Evolutionary conservation across 2,888 invertebrate genomes (phyloP).

Genomic region (Athrips mouffetella): DNA sequence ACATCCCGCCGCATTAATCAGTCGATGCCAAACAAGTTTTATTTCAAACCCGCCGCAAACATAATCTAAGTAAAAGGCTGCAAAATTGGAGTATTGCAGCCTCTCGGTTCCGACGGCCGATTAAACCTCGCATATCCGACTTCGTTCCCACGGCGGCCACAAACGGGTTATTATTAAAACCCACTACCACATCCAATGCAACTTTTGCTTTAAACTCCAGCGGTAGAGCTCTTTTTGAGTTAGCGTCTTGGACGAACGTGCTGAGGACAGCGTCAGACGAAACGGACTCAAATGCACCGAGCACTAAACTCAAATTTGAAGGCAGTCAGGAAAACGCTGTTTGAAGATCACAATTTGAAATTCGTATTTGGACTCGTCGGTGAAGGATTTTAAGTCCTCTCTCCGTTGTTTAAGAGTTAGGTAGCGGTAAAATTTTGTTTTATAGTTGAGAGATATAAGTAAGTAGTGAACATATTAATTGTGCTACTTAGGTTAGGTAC

Average conservation of each 20-base stretch:
- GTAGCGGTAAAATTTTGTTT: slow-evolving; percentile 71
- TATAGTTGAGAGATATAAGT: slow-evolving; percentile 57
- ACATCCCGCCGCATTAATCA: slow-evolving; percentile 27
- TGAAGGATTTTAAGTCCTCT: slow-evolving; percentile 75
- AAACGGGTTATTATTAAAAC: slow-evolving; percentile 78
- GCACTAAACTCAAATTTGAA: slow-evolving; percentile 49
- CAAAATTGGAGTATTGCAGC: slow-evolving; percentile 78
- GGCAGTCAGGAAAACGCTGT: slow-evolving; percentile 48
- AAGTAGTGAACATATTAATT: slow-evolving; percentile 67
- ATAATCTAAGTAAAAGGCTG: slow-evolving; percentile 76
- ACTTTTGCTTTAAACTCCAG: slow-evolving; percentile 37
- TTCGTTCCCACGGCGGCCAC: slow-evolving; percentile 74
- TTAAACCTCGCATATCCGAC: slow-evolving; percentile 76
- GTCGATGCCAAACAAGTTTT: slow-evolving; percentile 50
- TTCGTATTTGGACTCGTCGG: slow-evolving; percentile 71
- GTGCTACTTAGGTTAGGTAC: slow-evolving; percentile 53
- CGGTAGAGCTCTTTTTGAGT: slow-evolving; percentile 40
- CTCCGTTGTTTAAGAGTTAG: slow-evolving; percentile 65
- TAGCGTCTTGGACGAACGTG: slow-evolving; percentile 39
- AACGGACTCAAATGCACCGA: slow-evolving; percentile 48
- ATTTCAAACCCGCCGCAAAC: slow-evolving; percentile 55
- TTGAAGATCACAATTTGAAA: slow-evolving; percentile 71
- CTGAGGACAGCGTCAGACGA: slow-evolving; percentile 41
- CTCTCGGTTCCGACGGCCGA: slow-evolving; percentile 71
- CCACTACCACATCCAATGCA: slow-evolving; percentile 43